phyloP scores from a whole-genome alignment of 2,797 vertebrate species.

The Philypnodon macrostomus region DNA sequence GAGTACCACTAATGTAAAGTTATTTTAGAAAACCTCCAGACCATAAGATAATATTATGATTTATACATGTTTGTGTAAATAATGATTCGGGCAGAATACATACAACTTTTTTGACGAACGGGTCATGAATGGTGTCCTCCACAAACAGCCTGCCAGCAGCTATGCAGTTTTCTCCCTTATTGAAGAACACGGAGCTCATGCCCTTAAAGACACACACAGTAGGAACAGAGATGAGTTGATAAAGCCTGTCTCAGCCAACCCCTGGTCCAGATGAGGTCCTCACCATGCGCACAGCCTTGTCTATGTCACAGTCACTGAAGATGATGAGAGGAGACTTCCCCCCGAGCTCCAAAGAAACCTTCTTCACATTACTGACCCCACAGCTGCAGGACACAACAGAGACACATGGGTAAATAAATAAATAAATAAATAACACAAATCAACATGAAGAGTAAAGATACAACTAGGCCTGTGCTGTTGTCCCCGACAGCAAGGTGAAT shows the following conservation, averaged over 20 bases:
- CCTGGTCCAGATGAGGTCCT: neutral
- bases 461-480: too few relatives aligned
- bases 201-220: slow-evolving; percentile 75
- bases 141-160: slow-evolving; percentile 86
- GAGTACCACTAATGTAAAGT: too few relatives aligned
- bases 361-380: slow-evolving; percentile 86
- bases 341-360: slow-evolving; percentile 88
- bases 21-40: too few relatives aligned
- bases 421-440: neutral
- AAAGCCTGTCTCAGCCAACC: too few relatives aligned
- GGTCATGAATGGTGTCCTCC: slow-evolving; percentile 83
- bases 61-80: neutral
- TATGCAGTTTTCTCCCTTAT: slow-evolving; percentile 92
- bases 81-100: neutral
- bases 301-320: slow-evolving; percentile 87
- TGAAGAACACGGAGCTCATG: slow-evolving; percentile 90
- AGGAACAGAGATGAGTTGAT: neutral
- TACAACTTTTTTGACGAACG: slow-evolving; percentile 79
- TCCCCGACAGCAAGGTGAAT: too few relatives aligned
- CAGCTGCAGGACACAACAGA: slow-evolving; percentile 71
- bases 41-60: too few relatives aligned
- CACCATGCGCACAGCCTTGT: slow-evolving; percentile 87
- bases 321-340: slow-evolving; percentile 90
- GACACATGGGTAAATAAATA: too few relatives aligned
- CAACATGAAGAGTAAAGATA: too few relatives aligned